These are phyloP conservation scores for Agriotes lineatus DNA, from an alignment of 2,888 invertebrate genomes.

Conservation along the genomic window DNA sequence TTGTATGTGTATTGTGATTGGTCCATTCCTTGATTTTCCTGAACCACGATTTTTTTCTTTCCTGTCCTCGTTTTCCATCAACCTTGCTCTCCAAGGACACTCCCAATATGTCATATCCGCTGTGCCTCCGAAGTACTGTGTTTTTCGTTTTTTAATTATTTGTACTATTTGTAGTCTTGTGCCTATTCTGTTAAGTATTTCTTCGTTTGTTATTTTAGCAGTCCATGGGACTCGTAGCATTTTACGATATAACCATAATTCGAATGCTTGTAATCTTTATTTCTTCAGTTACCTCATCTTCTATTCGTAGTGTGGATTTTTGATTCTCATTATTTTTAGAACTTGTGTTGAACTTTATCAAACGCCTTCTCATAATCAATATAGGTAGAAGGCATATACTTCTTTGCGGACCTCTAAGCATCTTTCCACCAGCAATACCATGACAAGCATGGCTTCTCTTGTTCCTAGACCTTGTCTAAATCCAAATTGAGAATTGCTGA, in stretches of 20 bases:
- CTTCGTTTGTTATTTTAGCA: background rate
- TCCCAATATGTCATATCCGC: no score
- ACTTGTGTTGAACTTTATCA: background rate
- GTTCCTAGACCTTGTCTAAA: background rate
- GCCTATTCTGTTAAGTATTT: background rate
- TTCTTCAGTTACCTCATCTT: background rate
- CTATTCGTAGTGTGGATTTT: background rate
- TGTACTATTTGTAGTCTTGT: background rate
- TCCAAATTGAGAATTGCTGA: background rate
- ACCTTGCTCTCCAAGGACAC: no score
- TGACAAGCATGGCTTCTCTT: background rate
- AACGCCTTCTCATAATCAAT: background rate
- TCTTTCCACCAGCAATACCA: background rate
- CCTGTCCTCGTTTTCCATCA: no score
- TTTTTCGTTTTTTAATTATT: background rate
- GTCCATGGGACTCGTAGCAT: slow-evolving; percentile 3
- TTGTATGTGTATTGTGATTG: no score
- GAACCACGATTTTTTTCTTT: no score
- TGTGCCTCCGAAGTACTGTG: background rate
- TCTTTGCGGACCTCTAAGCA: background rate
- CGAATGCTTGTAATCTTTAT: background rate
- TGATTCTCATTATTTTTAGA: background rate
- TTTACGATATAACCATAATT: background rate
- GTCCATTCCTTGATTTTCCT: no score
- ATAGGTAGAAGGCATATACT: background rate